These are phyloP conservation scores for Gymnarchus niloticus DNA, from an alignment of 2,113 vertebrate genomes.

Conservation along the genomic window DNA sequence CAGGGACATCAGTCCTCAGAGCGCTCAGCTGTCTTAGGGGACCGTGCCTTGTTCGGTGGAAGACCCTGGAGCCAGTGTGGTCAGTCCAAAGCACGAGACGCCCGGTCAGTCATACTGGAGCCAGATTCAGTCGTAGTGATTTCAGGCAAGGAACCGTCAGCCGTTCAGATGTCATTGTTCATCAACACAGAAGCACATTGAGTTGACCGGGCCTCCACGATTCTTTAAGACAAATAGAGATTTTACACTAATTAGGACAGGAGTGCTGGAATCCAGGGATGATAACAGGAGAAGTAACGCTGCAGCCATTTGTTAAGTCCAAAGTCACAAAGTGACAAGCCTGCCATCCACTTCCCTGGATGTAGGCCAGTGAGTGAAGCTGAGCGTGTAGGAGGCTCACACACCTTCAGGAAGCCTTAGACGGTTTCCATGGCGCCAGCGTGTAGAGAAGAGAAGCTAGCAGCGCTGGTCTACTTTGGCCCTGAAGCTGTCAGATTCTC, in stretches of 20 bases:
- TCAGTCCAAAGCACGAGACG: neutral
- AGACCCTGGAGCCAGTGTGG: too few relatives aligned
- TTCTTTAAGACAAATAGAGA: constrained; percentile 1
- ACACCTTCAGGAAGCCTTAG: neutral
- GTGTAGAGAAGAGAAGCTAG: neutral
- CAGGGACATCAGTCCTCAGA: neutral
- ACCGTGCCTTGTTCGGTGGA: neutral
- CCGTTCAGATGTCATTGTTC: neutral
- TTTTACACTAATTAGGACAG: neutral
- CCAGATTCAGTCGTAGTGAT: neutral
- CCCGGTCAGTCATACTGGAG: neutral
- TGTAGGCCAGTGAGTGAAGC: neutral
- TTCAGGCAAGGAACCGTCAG: neutral
- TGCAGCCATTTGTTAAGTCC: neutral
- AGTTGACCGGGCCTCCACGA: neutral
- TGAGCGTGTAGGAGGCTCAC: neutral
- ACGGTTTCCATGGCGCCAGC: neutral
- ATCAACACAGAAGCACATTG: neutral
- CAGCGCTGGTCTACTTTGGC: neutral
- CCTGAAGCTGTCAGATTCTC: neutral
- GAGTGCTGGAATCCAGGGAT: neutral
- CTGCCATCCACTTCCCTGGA: neutral
- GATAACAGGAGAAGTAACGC: neutral
- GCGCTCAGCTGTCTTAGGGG: neutral
- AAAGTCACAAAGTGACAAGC: neutral